Conservation (phyloP, 2,888 invertebrate species). For the Brachyopa scutellaris region DNA sequence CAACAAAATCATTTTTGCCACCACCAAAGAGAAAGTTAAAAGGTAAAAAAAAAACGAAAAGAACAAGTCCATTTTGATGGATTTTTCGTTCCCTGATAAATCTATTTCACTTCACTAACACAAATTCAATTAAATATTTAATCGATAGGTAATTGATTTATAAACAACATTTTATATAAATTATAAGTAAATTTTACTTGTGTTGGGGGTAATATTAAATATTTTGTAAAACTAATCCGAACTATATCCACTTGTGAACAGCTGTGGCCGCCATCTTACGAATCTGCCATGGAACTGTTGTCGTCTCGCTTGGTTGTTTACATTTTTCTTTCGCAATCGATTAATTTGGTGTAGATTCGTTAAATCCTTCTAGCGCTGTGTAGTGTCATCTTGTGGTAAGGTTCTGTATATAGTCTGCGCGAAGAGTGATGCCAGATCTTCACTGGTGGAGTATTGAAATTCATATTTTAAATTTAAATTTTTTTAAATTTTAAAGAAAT, state of each 20-base stretch:
- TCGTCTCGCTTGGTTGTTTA: conserved; percentile 73
- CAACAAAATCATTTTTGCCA: conserved; percentile 27
- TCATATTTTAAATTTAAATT: no score
- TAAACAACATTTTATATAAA: conserved; percentile 1
- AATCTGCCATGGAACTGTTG: conserved; percentile 68
- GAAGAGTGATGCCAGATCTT: conserved; percentile 19
- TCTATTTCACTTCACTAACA: background rate
- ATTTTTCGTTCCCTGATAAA: background rate
- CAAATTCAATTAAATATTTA: background rate
- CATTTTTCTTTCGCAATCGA: conserved; percentile 67
- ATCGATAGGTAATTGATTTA: background rate
- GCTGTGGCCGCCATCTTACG: conserved; percentile 77
- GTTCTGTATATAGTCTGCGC: background rate
- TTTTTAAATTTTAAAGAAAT: no score
- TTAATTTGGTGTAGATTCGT: conserved; percentile 26
- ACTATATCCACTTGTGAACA: conserved; percentile 75
- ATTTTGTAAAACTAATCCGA: conserved; percentile 74
- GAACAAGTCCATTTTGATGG: background rate
- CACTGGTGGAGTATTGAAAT: background rate
- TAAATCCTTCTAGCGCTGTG: background rate
- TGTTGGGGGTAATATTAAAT: conserved; percentile 74
- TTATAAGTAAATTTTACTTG: conserved; percentile 73
- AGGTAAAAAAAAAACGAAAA: background rate
- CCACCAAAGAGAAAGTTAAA: conserved; percentile 66
- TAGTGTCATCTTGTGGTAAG: conserved; percentile 19